phyloP scores from a whole-genome alignment of 2,888 invertebrate genomes.

The Aporophyla nigra region DNA sequence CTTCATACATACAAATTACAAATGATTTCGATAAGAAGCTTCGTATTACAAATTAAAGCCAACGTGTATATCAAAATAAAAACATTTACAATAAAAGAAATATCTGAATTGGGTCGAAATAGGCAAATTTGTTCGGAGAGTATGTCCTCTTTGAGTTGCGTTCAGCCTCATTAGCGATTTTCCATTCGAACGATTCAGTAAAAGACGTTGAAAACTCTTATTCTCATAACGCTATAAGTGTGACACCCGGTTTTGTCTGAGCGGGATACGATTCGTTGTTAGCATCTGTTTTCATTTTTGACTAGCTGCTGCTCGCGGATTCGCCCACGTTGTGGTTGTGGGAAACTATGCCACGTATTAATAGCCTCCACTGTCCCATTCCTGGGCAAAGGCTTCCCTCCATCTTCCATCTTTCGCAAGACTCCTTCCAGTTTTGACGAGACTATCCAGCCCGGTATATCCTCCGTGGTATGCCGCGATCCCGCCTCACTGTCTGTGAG shows the following conservation, averaged over 20 bases:
- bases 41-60: constrained; percentile 14
- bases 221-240: constrained; percentile 70
- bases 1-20: background rate
- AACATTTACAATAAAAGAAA: constrained; percentile 61
- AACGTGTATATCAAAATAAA: constrained; percentile 31
- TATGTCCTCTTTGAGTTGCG: constrained; percentile 79
- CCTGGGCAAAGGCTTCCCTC: too few relatives aligned
- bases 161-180: constrained; percentile 87
- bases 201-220: constrained; percentile 75
- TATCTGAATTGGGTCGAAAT: constrained; percentile 68
- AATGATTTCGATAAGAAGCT: constrained; percentile 1
- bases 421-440: too few relatives aligned
- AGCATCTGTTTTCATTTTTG: background rate
- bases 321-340: too few relatives aligned
- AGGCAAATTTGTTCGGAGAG: constrained; percentile 76
- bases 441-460: too few relatives aligned
- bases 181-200: constrained; percentile 76
- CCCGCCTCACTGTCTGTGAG: too few relatives aligned
- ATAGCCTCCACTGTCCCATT: too few relatives aligned
- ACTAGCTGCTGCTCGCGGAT: too few relatives aligned
- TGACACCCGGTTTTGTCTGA: constrained; percentile 18
- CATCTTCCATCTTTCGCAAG: too few relatives aligned
- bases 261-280: background rate
- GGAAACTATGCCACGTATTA: too few relatives aligned
- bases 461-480: too few relatives aligned